Evolutionary conservation across 1,140 invertebrate species (phyloP), one percentile per base, ranked within the genome.

Genomic region (Drosophila tsacasi): DNA sequence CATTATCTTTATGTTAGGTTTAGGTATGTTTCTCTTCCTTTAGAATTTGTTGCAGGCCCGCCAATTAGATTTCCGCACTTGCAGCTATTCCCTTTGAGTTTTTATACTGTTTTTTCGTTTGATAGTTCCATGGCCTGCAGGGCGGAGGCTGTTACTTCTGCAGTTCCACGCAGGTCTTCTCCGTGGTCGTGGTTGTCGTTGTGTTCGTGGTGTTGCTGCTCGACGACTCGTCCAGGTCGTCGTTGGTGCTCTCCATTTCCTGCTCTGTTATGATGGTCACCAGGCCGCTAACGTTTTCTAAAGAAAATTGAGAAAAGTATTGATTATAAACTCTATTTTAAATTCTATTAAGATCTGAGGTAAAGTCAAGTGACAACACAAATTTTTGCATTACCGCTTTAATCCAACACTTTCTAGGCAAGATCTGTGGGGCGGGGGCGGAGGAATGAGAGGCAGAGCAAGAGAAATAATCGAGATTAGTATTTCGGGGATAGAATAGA

Each of bases 231-330:
- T 92, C 91, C 60, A 76, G n/a, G 54, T 50, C 71, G 39, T 66
- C 60, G 25, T 58, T 73, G 59, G 58, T 84, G 49, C 76, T 74
- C 75, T 93, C 92, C 75, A 93, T 81, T 79, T 95, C 94, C 81
- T 97, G 96, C 86, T 97, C 96, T 57, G 96, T 97, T 95, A 98
- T 98, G 40, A 97, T 97, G 62, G 96, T 97, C 69, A 98, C 97
- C 77, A 79, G 98, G 94, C 92, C 97, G 96, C 87, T 97, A 92
- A 61, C 57, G 42, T 35, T 63, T 50, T 98, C 97, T 92, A 37
- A n/a, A 10, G 21, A 5, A 62, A 66, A 54, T 15, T 12, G 35
- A 10, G 4, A 40, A 50, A 8, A 13, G 30, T 7, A 13, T 0
- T 0, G 23, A 55, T 71, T 68, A 71, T 17, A 46, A 23, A 19